Base-by-base conservation (phyloP, 1,140 invertebrate species). In the Magallana ariakensis region DNA sequence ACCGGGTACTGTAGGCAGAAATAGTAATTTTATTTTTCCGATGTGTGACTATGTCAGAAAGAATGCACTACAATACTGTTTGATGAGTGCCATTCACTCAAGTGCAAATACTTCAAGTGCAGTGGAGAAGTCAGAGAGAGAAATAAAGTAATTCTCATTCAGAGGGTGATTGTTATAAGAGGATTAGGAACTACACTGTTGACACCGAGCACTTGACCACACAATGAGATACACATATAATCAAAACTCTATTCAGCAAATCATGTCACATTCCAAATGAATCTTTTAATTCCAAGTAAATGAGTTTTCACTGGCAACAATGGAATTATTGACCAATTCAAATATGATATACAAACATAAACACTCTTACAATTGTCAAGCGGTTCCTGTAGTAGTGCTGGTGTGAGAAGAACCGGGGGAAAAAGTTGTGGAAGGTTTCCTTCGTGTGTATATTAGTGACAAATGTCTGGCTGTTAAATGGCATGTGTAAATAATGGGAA, bases 21-120 rank as follows among this genome's bases (percentile, higher is more conserved):
- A 46, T 46, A 46, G 33, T 46, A 46, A 46, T 46, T 46, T 46
- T 46, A 46, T 46, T 46, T 46, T 46, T 46, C 33, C 33, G 5
- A 46, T 75, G 66, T 75, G 22, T 75, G 66, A 75, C 33, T 26
- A 22, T 75, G 9, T 26, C 11, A 75, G 19, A 75, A 75, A 75
- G 66, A 75, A 75, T 75, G 66, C 66, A 33, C 66, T 26, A 26
- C 26, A 75, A 11, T 75, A 33, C 22, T 33, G 22, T 19, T 26
- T 26, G 22, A 75, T 26, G 9, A 33, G 26, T 75, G 66, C 33
- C 22, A 75, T 75, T 75, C 66, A 75, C 66, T 75, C 26, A 46
- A 75, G 66, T 75, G 66, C 66, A 75, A 75, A 75, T 75, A 75
- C 66, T 75, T 75, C 66, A 75, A 75, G 66, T 75, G 66, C 66